These are phyloP conservation scores for Periplaneta americana DNA, from an alignment of 1,140 invertebrate species.

Conservation along the genomic window DNA sequence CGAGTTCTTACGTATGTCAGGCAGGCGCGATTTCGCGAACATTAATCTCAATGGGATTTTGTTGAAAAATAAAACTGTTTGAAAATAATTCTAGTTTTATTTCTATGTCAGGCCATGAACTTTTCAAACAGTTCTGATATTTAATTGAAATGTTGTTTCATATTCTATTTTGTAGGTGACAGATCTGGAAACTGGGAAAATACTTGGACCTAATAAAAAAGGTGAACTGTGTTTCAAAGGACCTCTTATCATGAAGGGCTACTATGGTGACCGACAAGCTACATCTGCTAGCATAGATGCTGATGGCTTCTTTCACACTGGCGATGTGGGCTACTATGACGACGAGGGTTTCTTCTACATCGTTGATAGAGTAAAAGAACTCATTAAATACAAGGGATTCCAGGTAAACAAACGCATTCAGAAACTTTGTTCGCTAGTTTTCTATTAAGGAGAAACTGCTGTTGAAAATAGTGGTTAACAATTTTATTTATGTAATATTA, in stretches of 20 bases:
- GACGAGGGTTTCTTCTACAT: constrained; percentile 57
- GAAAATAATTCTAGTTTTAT: too few relatives aligned
- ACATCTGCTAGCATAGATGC: constrained; percentile 37
- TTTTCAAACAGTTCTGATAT: too few relatives aligned
- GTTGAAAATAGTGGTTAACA: too few relatives aligned
- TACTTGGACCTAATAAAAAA: constrained; percentile 28
- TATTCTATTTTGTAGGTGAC: too few relatives aligned
- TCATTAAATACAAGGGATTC: constrained; percentile 61
- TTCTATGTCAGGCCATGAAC: too few relatives aligned
- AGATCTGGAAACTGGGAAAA: constrained; percentile 28
- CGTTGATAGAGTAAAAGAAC: constrained; percentile 64
- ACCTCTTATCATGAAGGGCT: constrained; percentile 27
- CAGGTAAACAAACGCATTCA: too few relatives aligned
- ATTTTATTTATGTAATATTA: too few relatives aligned
- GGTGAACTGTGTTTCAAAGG: constrained; percentile 34
- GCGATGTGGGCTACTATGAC: constrained; percentile 64
- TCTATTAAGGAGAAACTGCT: too few relatives aligned
- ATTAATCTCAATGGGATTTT: too few relatives aligned
- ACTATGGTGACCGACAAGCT: constrained; percentile 32
- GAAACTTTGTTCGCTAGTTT: too few relatives aligned
- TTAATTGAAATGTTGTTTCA: too few relatives aligned
- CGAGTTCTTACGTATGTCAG: not conserved
- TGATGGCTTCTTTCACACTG: constrained; percentile 55
- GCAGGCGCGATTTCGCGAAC: not conserved
- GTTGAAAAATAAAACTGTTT: too few relatives aligned